Evolutionary conservation across 2,113 vertebrate genomes (phyloP).

Genomic region (Trachemys scripta): DNA sequence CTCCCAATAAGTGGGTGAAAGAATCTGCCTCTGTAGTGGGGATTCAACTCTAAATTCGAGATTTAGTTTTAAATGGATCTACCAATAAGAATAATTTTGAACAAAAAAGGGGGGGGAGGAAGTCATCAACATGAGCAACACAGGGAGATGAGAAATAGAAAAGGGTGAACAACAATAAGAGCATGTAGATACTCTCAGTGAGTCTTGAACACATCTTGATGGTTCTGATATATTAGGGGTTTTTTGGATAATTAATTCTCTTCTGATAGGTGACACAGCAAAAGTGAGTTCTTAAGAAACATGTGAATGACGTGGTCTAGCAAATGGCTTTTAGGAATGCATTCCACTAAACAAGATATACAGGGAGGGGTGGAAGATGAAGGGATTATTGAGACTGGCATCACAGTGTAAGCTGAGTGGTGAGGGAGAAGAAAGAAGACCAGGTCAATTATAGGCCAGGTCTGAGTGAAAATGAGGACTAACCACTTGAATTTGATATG

Average conservation of each 20-base stretch:
- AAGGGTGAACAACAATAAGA: background rate
- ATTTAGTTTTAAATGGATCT: background rate
- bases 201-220: rapidly evolving
- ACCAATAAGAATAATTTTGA: background rate
- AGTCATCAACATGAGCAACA: background rate
- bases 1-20: background rate
- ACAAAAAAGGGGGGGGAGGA: background rate
- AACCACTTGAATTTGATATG: background rate
- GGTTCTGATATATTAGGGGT: background rate
- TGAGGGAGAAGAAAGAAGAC: background rate
- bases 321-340: background rate
- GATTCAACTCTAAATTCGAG: background rate
- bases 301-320: background rate
- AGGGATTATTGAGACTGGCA: background rate
- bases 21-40: background rate
- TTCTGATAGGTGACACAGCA: background rate
- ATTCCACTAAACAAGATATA: background rate
- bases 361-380: background rate
- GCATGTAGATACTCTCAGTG: background rate
- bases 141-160: background rate
- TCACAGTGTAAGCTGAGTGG: background rate
- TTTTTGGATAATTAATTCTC: background rate
- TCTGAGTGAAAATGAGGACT: background rate
- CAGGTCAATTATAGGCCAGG: no score
- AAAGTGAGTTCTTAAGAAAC: rapidly evolving